phyloP scores from a whole-genome alignment of 2,888 invertebrate species.

The Leptogaster cylindrica region DNA sequence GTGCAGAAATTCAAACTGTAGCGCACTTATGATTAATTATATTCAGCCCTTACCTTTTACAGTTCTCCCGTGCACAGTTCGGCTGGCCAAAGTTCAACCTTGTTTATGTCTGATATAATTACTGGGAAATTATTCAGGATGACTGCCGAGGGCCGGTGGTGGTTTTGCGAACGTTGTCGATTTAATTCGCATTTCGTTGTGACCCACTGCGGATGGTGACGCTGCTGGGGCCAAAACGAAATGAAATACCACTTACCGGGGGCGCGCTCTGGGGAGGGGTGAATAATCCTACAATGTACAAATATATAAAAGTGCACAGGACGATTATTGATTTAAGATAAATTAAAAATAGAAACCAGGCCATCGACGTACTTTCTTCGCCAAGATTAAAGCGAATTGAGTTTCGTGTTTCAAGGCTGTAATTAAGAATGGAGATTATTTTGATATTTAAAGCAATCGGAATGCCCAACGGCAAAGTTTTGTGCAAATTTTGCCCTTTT shows the following conservation, averaged over 20 bases:
- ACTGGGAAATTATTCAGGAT: slow-evolving; percentile 31
- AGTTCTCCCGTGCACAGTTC: neutral
- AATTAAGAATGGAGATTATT: no score
- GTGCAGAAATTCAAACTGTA: slow-evolving; percentile 10
- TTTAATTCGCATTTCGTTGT: neutral
- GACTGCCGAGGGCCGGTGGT: slow-evolving; percentile 2
- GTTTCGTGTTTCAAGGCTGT: no score
- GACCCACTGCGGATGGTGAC: neutral
- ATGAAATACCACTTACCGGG: neutral
- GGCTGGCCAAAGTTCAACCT: neutral
- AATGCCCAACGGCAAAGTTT: no score
- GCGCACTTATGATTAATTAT: slow-evolving; percentile 28
- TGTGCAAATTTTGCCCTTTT: no score
- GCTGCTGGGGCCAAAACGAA: neutral
- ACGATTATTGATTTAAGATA: slow-evolving; percentile 11
- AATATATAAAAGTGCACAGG: neutral
- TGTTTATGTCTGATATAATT: slow-evolving; percentile 28
- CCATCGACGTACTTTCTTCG: slow-evolving; percentile 13
- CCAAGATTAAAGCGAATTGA: no score
- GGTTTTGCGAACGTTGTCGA: slow-evolving; percentile 9
- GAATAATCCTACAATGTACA: neutral
- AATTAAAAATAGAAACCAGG: slow-evolving; percentile 11
- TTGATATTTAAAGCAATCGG: no score
- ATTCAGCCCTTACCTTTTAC: neutral
- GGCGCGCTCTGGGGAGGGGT: no score